phyloP scores from a whole-genome alignment of 2,113 vertebrate species.

The Hemichromis elongatus region DNA sequence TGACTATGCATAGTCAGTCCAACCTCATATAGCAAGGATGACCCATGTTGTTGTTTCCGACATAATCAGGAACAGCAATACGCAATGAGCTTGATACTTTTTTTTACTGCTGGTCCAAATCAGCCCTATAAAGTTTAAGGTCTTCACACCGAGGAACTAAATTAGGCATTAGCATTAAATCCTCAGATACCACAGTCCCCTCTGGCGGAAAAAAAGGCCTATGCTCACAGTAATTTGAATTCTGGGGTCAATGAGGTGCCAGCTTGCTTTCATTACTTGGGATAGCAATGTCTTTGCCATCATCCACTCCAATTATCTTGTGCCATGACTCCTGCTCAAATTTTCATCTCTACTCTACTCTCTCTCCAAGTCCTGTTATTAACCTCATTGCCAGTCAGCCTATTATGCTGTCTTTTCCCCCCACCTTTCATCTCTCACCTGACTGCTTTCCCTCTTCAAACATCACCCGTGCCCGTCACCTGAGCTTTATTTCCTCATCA shows the following conservation, averaged over 20 bases:
- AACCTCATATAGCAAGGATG: neutral
- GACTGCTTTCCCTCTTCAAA: neutral
- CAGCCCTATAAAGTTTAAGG: neutral
- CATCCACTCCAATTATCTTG: slow-evolving; percentile 3
- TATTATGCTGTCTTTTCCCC: neutral
- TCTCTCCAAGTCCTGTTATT: neutral
- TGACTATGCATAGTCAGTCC: neutral
- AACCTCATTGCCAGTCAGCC: neutral
- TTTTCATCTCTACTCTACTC: neutral
- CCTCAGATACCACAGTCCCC: neutral
- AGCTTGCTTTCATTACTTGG: slow-evolving; percentile 19
- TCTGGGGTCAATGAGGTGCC: slow-evolving; percentile 15
- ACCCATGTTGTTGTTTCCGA: neutral
- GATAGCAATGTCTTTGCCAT: neutral
- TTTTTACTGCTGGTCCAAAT: neutral
- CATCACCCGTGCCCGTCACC: neutral
- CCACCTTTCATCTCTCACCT: neutral
- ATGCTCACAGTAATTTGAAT: slow-evolving; percentile 8
- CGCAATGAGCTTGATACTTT: neutral
- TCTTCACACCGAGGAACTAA: neutral
- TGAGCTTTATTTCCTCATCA: neutral
- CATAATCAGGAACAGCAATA: neutral
- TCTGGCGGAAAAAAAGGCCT: neutral
- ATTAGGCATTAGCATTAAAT: slow-evolving; percentile 15
- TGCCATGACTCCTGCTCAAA: neutral